Evolutionary conservation across 2,113 vertebrate species (phyloP), one percentile per base, ranked within the genome.

Genomic region (Serilophus lunatus): DNA sequence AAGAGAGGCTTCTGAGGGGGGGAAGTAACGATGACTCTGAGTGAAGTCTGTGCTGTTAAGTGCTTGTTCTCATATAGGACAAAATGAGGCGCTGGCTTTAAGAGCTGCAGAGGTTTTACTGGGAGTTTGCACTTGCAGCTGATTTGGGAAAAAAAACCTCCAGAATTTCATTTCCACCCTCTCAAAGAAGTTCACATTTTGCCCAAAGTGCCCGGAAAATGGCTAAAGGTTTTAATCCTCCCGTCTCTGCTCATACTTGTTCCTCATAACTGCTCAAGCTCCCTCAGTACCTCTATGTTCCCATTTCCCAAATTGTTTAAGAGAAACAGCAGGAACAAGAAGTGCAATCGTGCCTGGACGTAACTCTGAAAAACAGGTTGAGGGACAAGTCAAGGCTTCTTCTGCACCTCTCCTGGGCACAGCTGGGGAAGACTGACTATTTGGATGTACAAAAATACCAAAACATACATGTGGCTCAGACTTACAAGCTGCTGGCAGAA

Each of bases 1-100:
- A 1, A 49, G 26, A 69, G 31, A 61, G 49, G 18, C 28, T 85
- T 54, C 4, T 3, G 13, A 9, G 49, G 4, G 49, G 4, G 38
- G 6, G 4, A 35, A 3, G 1, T 0, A 4, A 35, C 2, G 3
- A 50, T 78, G 79, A 36, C 24, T 33, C 38, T 0, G 0, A 10
- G 51, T 1, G 0, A 50, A 42, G 8, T 44, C 71, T 61, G 25
- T 42, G 49, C 35, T 77, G 36, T 35, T 35, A 14, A 47, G 6
- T 2, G 3, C 50, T 63, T 20, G 6, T 24, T 68, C 50, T 72
- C 44, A 29, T 5, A 7, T 1, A 18, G 0, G 1, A 45, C 7
- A 22, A 24, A 89, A 78, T 0, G 1, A 66, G 36, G 4, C 53
- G 36, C 19, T 17, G 38, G 20, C 51, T 13, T 13, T 8, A 29